Evolutionary conservation across 2,113 vertebrate genomes (phyloP).

Genomic region (Cheilinus undulatus): DNA sequence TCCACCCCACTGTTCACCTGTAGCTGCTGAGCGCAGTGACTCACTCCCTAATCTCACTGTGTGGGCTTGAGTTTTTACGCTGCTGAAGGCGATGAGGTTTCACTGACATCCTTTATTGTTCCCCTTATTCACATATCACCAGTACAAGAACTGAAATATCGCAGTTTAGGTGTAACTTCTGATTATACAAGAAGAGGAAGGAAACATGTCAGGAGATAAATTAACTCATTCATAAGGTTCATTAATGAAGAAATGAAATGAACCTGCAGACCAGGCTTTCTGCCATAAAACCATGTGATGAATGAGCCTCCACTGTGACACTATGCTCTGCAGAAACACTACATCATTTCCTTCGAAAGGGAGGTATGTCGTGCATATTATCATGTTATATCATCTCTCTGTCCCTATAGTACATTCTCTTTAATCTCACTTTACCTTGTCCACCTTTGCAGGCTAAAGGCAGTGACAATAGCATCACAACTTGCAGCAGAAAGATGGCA

Average conservation of each 20-base stretch:
- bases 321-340: conserved; percentile 34
- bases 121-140: neutral
- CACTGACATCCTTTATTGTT: neutral
- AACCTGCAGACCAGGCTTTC: conserved; percentile 16
- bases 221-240: conserved; percentile 24
- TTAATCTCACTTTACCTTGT: conserved; percentile 44
- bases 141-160: neutral
- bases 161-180: neutral
- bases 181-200: neutral
- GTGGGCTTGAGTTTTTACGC: neutral
- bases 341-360: conserved; percentile 37
- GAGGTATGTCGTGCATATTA: conserved; percentile 51
- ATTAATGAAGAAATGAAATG: conserved; percentile 43
- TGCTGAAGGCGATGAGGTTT: conserved; percentile 8
- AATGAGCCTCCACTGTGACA: conserved; percentile 32
- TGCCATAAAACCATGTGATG: conserved; percentile 41
- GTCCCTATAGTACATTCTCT: conserved; percentile 44
- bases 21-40: conserved; percentile 15
- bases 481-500: conserved; percentile 4
- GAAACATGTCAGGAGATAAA: conserved; percentile 5
- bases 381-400: conserved; percentile 47
- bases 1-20: conserved; percentile 26
- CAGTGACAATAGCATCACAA: conserved; percentile 7
- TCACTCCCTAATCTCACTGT: conserved; percentile 11
- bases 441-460: conserved; percentile 43